Percentiles rank a stretch among this genome's conserved stretches.
phyloP scores from a whole-genome alignment of 1,140 invertebrate genomes.

The Sarcophaga bullata region DNA sequence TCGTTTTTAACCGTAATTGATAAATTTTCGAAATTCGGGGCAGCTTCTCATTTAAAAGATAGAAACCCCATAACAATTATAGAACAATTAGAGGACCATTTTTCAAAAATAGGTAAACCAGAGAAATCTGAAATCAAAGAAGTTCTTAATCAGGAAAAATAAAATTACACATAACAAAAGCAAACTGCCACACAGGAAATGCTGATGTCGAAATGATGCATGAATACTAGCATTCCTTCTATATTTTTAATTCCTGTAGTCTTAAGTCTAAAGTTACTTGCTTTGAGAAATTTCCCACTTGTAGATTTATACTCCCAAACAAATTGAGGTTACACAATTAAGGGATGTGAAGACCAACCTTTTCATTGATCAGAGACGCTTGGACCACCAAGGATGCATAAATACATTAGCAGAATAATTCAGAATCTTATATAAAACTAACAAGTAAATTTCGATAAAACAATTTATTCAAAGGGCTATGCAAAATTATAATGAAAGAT shows the following conservation, averaged over 20 bases:
- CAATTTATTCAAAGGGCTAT: slow-evolving; percentile 8
- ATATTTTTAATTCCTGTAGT: too few species aligned
- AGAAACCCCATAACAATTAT: slow-evolving; percentile 16
- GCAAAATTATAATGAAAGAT: slow-evolving; percentile 39
- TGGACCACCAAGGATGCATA: neutral
- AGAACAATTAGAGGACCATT: slow-evolving; percentile 20
- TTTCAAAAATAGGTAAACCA: neutral
- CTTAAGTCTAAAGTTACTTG: too few species aligned
- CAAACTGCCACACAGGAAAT: neutral
- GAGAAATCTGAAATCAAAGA: too few species aligned
- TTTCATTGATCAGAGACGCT: too few species aligned
- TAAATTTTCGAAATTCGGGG: slow-evolving; percentile 25
- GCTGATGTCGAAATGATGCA: too few species aligned
- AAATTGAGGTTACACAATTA: too few species aligned
- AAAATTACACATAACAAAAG: too few species aligned
- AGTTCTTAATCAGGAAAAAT: too few species aligned
- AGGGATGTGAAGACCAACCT: too few species aligned
- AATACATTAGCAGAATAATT: neutral
- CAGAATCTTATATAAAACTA: neutral
- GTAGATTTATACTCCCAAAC: too few species aligned
- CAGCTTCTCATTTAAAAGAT: neutral
- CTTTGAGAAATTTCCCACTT: too few species aligned
- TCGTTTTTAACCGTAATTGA: slow-evolving; percentile 43
- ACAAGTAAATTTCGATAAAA: slow-evolving; percentile 17
- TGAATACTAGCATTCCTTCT: too few species aligned